These are phyloP conservation scores for Leguminivora glycinivorella DNA, from an alignment of 1,140 invertebrate genomes.

Conservation along the genomic window DNA sequence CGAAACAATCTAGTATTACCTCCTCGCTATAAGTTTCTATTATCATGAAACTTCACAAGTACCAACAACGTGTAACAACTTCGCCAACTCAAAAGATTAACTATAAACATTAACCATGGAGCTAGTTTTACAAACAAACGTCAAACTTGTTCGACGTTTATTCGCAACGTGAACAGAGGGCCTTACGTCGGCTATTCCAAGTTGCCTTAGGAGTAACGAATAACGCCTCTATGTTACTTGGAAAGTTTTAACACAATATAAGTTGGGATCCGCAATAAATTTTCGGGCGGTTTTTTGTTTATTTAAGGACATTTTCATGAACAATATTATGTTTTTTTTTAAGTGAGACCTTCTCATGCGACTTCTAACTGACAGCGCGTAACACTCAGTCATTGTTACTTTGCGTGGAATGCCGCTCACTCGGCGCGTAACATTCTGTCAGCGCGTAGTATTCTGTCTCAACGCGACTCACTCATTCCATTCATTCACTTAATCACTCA, in stretches of 20 bases:
- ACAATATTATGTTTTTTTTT: too few relatives aligned
- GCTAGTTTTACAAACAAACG: neutral
- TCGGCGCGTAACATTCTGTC: too few relatives aligned
- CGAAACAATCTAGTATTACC: too few relatives aligned
- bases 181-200: neutral
- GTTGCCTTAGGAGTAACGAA: neutral
- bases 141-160: neutral
- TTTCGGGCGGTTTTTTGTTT: neutral
- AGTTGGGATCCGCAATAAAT: neutral
- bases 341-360: too few relatives aligned
- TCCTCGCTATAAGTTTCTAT: neutral
- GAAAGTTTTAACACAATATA: slow-evolving; percentile 1
- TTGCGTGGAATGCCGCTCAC: too few relatives aligned
- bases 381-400: too few relatives aligned
- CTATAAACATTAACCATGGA: neutral
- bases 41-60: neutral
- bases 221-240: neutral
- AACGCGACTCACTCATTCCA: too few relatives aligned
- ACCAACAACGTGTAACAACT: neutral
- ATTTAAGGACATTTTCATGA: too few relatives aligned
- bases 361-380: too few relatives aligned
- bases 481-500: too few relatives aligned
- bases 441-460: too few relatives aligned
- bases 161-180: neutral
- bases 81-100: neutral